Conservation (phyloP, 2,888 invertebrate genomes). For the Lysandra bellargus region DNA sequence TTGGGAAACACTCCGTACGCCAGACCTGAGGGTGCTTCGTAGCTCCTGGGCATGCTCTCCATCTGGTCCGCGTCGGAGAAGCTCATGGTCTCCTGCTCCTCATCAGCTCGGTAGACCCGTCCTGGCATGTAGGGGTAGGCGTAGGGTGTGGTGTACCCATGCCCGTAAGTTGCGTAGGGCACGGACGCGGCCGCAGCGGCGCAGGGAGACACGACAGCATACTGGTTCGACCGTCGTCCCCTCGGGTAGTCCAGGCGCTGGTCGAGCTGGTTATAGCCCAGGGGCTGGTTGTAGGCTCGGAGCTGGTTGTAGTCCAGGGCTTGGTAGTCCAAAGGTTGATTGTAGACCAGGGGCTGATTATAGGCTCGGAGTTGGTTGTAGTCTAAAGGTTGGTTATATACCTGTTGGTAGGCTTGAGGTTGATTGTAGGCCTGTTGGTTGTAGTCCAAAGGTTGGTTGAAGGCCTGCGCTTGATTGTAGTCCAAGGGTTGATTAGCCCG, state of each 20-base stretch:
- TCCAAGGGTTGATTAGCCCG: slow-evolving; percentile 31
- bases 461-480: slow-evolving; percentile 28
- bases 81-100: slow-evolving; percentile 52
- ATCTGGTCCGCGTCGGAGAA: slow-evolving; percentile 61
- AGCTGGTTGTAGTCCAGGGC: neutral
- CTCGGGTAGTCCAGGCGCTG: slow-evolving; percentile 37
- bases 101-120: slow-evolving; percentile 39
- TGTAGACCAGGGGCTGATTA: slow-evolving; percentile 17
- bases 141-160: slow-evolving; percentile 34
- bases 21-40: slow-evolving; percentile 40
- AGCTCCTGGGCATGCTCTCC: slow-evolving; percentile 54
- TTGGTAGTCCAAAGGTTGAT: slow-evolving; percentile 34
- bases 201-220: slow-evolving; percentile 51
- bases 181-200: slow-evolving; percentile 50
- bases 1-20: slow-evolving; percentile 64
- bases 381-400: slow-evolving; percentile 10
- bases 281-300: slow-evolving; percentile 24
- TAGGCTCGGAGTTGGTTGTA: slow-evolving; percentile 24
- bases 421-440: neutral
- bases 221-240: slow-evolving; percentile 36
- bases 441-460: neutral
- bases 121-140: slow-evolving; percentile 38
- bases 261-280: slow-evolving; percentile 11
- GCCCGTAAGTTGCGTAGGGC: slow-evolving; percentile 33
- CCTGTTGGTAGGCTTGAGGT: neutral